Evolutionary conservation across 2,797 vertebrate genomes (phyloP).

Genomic region (Acanthopagrus latus): DNA sequence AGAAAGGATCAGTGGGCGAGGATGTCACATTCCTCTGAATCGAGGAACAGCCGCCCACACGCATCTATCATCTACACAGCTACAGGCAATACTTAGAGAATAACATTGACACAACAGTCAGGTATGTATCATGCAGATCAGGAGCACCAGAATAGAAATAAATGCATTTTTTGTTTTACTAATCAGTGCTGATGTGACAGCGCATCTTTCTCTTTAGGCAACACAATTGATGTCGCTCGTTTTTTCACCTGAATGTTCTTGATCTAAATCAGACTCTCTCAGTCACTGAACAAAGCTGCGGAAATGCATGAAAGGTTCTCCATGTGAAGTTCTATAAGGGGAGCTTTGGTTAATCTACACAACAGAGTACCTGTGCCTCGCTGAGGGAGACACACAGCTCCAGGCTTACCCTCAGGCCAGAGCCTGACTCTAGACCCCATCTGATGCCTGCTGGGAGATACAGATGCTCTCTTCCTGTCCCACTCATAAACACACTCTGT

Average conservation of each 20-base stretch:
- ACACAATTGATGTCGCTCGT: conserved; percentile 34
- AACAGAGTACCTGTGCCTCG: conserved; percentile 27
- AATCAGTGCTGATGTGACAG: conserved; percentile 59
- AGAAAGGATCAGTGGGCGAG: conserved; percentile 71
- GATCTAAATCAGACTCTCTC: conserved; percentile 54
- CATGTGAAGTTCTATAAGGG: conserved; percentile 32
- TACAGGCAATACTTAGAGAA: conserved; percentile 69
- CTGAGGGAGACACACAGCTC: conserved; percentile 65
- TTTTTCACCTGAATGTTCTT: conserved; percentile 37
- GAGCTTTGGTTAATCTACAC: conserved; percentile 59
- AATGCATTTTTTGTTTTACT: conserved; percentile 61
- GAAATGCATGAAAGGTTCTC: conserved; percentile 20
- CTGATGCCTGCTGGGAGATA: conserved; percentile 53
- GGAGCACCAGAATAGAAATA: conserved; percentile 70
- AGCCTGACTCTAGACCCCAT: conserved; percentile 50
- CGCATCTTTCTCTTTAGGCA: conserved; percentile 45
- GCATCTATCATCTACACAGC: conserved; percentile 73
- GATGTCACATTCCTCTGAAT: conserved; percentile 60
- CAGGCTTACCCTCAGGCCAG: conserved; percentile 67
- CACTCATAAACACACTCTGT: conserved; percentile 42
- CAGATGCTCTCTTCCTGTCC: conserved; percentile 32
- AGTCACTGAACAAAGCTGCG: conserved; percentile 38
- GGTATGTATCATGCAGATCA: conserved; percentile 62
- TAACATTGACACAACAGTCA: conserved; percentile 59
- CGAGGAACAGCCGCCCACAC: conserved; percentile 76